Evolutionary conservation across 1,140 invertebrate genomes (phyloP).

Genomic region (Drosophila jambulina): DNA sequence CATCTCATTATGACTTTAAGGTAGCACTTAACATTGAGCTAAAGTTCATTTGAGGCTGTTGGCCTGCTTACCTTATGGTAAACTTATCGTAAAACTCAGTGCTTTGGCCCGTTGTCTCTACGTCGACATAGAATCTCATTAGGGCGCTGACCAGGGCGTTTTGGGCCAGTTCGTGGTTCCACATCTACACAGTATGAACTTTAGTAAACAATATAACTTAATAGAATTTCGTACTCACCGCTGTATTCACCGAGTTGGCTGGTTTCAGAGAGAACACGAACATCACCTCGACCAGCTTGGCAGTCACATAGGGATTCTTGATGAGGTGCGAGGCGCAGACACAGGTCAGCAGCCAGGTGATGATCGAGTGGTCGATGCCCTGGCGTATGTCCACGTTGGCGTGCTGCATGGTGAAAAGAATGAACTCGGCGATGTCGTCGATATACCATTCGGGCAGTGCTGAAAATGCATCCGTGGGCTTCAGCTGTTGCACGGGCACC

Average conservation of each 20-base stretch:
- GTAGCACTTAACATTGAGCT: background rate
- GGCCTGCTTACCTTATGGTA: conserved; percentile 90
- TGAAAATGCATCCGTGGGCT: conserved; percentile 91
- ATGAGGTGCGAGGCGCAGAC: conserved; percentile 96
- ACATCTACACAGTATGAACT: conserved; percentile 86
- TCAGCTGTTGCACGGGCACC: conserved; percentile 86
- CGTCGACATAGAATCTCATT: conserved; percentile 99
- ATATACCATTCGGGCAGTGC: conserved; percentile 98
- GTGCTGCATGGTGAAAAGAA: conserved; percentile 96
- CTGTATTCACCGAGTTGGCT: conserved; percentile 86
- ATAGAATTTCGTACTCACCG: conserved; percentile 73
- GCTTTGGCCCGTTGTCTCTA: conserved; percentile 98
- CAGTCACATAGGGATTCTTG: conserved; percentile 97
- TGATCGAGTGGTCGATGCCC: conserved; percentile 92
- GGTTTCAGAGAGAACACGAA: conserved; percentile 95
- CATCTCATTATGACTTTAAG: background rate
- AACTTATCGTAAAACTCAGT: conserved; percentile 99
- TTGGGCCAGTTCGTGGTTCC: conserved; percentile 95
- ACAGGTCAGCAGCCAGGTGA: conserved; percentile 95
- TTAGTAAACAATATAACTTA: background rate
- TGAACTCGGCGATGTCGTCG: conserved; percentile 97
- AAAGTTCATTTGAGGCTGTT: background rate
- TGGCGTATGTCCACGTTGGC: conserved; percentile 92
- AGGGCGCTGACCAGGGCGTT: conserved; percentile 93
- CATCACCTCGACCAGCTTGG: conserved; percentile 97